Evolutionary conservation across 1,140 invertebrate species (phyloP).

Genomic region (Cardiocondyla obscurior): DNA sequence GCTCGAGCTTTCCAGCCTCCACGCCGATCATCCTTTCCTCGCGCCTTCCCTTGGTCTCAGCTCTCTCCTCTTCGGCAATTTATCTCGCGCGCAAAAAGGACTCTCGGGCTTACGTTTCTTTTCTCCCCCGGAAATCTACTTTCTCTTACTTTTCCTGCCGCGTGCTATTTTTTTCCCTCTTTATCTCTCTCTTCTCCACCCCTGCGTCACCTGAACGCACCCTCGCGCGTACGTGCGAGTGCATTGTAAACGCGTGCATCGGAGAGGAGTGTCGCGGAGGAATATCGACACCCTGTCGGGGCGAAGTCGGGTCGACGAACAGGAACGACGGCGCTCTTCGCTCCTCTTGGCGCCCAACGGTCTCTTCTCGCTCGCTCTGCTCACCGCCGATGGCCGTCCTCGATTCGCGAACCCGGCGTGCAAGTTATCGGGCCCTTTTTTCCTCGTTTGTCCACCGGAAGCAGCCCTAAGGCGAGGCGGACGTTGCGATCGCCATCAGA

Average conservation of each 20-base stretch:
- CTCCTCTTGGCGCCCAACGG: not conserved
- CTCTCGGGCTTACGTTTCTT: conserved; percentile 2
- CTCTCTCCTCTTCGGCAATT: not conserved
- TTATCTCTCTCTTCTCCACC: too few species aligned
- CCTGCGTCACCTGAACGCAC: conserved; percentile 28
- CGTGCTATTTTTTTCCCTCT: conserved; percentile 1
- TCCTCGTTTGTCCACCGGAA: conserved; percentile 55
- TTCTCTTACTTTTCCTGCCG: not conserved
- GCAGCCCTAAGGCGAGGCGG: conserved; percentile 80
- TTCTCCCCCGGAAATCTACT: not conserved
- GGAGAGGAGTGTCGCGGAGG: conserved; percentile 41
- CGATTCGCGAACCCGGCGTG: conserved; percentile 17
- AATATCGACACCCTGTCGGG: conserved; percentile 47
- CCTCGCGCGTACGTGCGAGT: conserved; percentile 29
- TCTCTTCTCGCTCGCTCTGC: conserved; percentile 2
- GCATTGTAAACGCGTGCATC: conserved; percentile 23
- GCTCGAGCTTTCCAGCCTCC: not conserved
- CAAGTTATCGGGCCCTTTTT: conserved; percentile 21
- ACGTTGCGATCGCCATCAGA: conserved; percentile 85
- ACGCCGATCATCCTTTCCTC: not conserved
- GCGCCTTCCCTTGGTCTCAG: not conserved
- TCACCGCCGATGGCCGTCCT: conserved; percentile 16
- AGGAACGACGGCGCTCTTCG: conserved; percentile 27
- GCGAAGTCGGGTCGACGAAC: conserved; percentile 54
- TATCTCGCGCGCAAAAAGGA: not conserved